These are phyloP conservation scores for Meteorus cinctellus DNA, from an alignment of 2,888 invertebrate species.

Conservation along the genomic window DNA sequence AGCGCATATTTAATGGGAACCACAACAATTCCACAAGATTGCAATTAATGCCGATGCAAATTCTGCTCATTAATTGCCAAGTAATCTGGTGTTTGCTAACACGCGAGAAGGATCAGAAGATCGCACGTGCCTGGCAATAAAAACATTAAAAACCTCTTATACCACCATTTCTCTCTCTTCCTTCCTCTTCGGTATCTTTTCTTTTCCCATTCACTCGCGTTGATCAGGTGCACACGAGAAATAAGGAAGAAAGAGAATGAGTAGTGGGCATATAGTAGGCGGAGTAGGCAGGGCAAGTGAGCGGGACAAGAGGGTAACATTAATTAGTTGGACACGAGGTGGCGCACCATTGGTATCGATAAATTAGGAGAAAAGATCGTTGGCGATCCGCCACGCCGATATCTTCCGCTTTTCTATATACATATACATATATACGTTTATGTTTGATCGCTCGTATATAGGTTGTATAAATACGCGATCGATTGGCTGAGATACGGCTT, in stretches of 20 bases:
- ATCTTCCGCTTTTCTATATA: conserved; percentile 36
- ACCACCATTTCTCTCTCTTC: background rate
- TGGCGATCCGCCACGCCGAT: conserved; percentile 58
- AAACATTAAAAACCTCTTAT: conserved; percentile 22
- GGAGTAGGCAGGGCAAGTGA: background rate
- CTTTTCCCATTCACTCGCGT: background rate
- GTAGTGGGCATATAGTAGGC: conserved; percentile 17
- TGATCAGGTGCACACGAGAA: conserved; percentile 5
- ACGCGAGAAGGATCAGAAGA: conserved; percentile 13
- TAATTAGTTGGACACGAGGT: conserved; percentile 59
- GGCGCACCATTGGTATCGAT: conserved; percentile 51
- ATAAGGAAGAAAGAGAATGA: background rate
- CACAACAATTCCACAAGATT: conserved; percentile 49
- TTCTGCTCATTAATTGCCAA: conserved; percentile 60
- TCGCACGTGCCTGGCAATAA: conserved; percentile 29
- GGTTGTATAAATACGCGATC: conserved; percentile 18
- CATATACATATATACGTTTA: background rate
- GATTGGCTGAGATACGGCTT: conserved; percentile 19
- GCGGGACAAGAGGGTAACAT: conserved; percentile 39
- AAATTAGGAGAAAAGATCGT: conserved; percentile 57
- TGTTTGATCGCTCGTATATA: background rate
- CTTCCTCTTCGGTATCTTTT: background rate
- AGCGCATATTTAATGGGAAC: conserved; percentile 24
- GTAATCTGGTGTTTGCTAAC: conserved; percentile 58
- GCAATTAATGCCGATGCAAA: conserved; percentile 58